phyloP scores from a whole-genome alignment of 2,888 invertebrate genomes.

The Dynastes grantii region DNA sequence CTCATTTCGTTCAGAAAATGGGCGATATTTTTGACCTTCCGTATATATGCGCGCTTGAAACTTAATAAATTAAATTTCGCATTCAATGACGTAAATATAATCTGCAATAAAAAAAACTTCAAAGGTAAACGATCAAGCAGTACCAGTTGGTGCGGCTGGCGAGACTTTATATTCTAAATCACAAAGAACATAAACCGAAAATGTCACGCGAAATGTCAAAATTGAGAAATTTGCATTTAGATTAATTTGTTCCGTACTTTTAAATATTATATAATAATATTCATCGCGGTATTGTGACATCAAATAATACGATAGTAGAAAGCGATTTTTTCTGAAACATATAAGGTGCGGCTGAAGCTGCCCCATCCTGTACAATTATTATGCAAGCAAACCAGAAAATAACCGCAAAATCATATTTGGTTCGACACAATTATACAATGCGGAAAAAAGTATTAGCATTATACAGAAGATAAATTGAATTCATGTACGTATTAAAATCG shows the following conservation, averaged over 20 bases:
- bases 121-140: slow-evolving; percentile 8
- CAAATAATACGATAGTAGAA: too few species aligned
- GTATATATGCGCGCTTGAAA: not conserved
- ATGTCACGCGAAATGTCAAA: slow-evolving; percentile 17
- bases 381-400: too few species aligned
- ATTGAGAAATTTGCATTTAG: slow-evolving; percentile 2
- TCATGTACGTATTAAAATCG: not conserved
- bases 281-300: too few species aligned
- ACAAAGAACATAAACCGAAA: not conserved
- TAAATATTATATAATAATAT: not conserved
- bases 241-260: not conserved
- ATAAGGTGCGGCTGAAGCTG: too few species aligned
- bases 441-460: too few species aligned
- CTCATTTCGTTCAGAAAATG: too few species aligned
- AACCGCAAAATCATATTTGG: too few species aligned
- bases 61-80: slow-evolving; percentile 3
- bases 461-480: too few species aligned
- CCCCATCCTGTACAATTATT: too few species aligned
- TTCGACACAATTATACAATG: too few species aligned
- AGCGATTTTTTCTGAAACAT: too few species aligned
- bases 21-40: too few species aligned
- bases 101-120: not conserved
- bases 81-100: slow-evolving; percentile 20
- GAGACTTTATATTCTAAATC: not conserved
- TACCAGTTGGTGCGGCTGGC: not conserved